These are phyloP conservation scores for Mormyrops attenuatus DNA, from an alignment of 2,797 vertebrate genomes.

Conservation along the genomic window DNA sequence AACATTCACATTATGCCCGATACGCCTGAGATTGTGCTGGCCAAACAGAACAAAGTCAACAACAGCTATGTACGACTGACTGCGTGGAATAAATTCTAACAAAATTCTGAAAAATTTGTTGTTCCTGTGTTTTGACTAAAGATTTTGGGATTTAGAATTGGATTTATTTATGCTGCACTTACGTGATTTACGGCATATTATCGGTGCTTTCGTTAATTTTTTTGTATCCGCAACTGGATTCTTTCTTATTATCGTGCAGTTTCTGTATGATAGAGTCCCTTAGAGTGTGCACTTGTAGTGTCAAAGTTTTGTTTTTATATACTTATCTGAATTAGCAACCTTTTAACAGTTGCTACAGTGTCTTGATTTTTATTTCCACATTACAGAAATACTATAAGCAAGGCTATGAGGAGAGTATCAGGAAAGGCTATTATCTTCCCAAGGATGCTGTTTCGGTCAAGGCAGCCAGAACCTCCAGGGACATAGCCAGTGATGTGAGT, in stretches of 20 bases:
- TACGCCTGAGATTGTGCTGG: conserved; percentile 74
- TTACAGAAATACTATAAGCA: conserved; percentile 77
- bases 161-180: neutral
- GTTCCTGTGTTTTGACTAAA: neutral
- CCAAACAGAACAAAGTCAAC: conserved; percentile 19
- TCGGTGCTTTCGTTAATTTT: neutral
- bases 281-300: neutral
- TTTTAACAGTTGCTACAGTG: neutral
- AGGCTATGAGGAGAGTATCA: conserved; percentile 79
- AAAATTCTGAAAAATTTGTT: neutral
- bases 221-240: neutral
- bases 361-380: neutral
- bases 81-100: neutral
- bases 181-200: neutral
- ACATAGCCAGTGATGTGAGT: conserved; percentile 84
- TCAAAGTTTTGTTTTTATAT: neutral
- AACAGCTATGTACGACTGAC: conserved; percentile 7
- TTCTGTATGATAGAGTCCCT: neutral
- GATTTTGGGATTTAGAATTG: neutral
- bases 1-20: conserved; percentile 76
- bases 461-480: conserved; percentile 74
- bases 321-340: neutral
- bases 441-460: conserved; percentile 77
- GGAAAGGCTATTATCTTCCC: conserved; percentile 81
- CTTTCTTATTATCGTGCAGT: neutral